Evolutionary conservation across 2,888 invertebrate genomes (phyloP).

Genomic region (Clusia tigrina): DNA sequence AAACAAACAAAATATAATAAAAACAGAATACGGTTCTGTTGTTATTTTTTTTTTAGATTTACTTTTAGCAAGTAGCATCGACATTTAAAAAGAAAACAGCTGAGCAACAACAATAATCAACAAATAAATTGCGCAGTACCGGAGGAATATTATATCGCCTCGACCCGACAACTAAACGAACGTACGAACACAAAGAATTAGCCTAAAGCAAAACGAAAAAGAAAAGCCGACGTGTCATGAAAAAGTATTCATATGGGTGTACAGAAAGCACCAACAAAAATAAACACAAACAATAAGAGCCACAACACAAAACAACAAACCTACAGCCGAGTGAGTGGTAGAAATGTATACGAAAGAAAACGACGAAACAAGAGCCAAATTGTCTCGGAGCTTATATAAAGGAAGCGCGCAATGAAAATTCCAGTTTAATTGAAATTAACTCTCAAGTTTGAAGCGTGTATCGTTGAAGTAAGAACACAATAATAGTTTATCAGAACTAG

Average conservation of each 20-base stretch:
- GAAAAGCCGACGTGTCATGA: not conserved
- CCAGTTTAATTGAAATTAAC: slow-evolving; percentile 35
- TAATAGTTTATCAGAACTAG: slow-evolving; percentile 22
- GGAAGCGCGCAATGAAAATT: slow-evolving; percentile 25
- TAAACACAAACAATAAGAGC: slow-evolving; percentile 8
- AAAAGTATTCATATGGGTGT: not conserved
- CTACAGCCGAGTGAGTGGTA: not conserved
- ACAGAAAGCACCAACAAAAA: slow-evolving; percentile 21
- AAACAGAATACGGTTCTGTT: no score
- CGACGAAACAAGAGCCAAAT: slow-evolving; percentile 18
- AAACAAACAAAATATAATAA: no score
- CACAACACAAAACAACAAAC: slow-evolving; percentile 10
- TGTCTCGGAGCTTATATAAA: slow-evolving; percentile 34
- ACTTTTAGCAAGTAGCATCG: not conserved
- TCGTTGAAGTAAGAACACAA: no score
- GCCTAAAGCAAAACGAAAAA: not conserved
- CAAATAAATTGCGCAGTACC: slow-evolving; percentile 28
- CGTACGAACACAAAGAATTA: not conserved
- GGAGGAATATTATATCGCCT: no score
- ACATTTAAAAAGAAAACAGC: not conserved
- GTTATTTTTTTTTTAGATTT: not conserved
- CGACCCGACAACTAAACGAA: not conserved
- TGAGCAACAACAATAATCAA: slow-evolving; percentile 3
- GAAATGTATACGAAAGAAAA: slow-evolving; percentile 1
- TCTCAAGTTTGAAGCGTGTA: no score